phyloP scores from a whole-genome alignment of 1,140 invertebrate species.

The Papilio aristodemus region DNA sequence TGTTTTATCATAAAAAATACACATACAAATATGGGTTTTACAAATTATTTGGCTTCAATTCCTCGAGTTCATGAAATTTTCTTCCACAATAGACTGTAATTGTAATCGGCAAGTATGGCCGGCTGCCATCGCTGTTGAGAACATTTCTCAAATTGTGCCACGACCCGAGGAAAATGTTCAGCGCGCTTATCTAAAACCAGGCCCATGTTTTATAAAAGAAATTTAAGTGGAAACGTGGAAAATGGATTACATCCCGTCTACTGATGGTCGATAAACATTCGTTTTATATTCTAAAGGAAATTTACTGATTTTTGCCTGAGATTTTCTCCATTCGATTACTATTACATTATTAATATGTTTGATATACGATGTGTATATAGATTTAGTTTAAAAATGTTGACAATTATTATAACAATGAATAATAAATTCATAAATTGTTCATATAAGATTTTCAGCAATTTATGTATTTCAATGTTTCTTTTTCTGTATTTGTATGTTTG shows the following conservation, averaged over 20 bases:
- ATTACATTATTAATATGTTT: constrained; percentile 57
- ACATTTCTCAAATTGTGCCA: constrained; percentile 18
- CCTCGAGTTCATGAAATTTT: constrained; percentile 16
- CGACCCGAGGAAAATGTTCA: constrained; percentile 1
- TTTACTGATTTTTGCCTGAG: constrained; percentile 10
- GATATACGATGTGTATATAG: no score
- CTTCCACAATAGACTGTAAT: constrained; percentile 18
- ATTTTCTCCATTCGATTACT: neutral
- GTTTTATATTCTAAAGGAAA: constrained; percentile 19
- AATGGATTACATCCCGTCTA: constrained; percentile 29
- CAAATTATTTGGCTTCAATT: constrained; percentile 2
- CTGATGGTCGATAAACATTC: constrained; percentile 16
- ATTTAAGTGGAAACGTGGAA: constrained; percentile 27
- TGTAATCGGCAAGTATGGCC: constrained; percentile 12
- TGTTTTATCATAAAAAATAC: neutral
- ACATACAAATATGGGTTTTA: neutral
- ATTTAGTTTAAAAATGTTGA: no score
- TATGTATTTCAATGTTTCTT: no score
- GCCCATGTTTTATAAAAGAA: constrained; percentile 28
- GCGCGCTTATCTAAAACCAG: constrained; percentile 8
- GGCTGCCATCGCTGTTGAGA: constrained; percentile 4
- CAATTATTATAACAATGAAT: no score
- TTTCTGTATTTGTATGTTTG: no score
- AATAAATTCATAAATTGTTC: no score
- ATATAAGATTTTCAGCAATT: no score